Base-by-base conservation (phyloP, 2,888 invertebrate genomes). In the Barypeithes pellucidus region DNA sequence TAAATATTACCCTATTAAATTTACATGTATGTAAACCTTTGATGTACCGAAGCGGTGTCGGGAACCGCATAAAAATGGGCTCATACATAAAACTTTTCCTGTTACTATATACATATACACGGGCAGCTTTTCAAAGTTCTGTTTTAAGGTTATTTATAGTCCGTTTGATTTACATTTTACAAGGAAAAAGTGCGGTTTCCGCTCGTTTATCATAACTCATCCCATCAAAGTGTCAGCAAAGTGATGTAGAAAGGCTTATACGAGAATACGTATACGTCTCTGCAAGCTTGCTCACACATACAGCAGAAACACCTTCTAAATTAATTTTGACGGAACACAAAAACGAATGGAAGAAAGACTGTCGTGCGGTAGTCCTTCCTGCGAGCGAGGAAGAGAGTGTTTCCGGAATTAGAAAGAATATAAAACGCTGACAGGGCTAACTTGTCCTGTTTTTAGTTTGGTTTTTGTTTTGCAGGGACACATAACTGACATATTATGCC, bases 141-240 rank as follows among this genome's bases (percentile, higher is more conserved):
- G 65, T 70, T 74, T n/a, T 70, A 74, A 70, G 67, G 71, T 74
- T 74, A 74, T 74, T 74, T 74, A 74, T 74, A 74, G 74, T 74
- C 74, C 67, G 74, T 74, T 74, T 74, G 70, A 74, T 74, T 74
- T 74, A 74, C 74, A 74, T 74, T 70, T 74, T 74, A 74, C 74
- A 74, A 71, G 71, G 72, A 70, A 74, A 74, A 74, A 74, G 67
- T 70, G 66, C 70, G 70, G 72, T 67, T 75, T 75, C 75, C 75
- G 75, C 75, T 75, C 75, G 75, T 75, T 75, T 62, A 73, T 75
- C 75, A 75, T 69, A 72, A 75, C 72, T 36, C 54, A 54, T 70
- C 67, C 75, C 72, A 75, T 75, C 72, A 75, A 75, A 75, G 66
- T 75, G 75, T 75, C 75, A 66, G 69, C 71, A 62, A 61, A 67